phyloP scores from a whole-genome alignment of 2,888 invertebrate genomes.

The Melieria picta region DNA sequence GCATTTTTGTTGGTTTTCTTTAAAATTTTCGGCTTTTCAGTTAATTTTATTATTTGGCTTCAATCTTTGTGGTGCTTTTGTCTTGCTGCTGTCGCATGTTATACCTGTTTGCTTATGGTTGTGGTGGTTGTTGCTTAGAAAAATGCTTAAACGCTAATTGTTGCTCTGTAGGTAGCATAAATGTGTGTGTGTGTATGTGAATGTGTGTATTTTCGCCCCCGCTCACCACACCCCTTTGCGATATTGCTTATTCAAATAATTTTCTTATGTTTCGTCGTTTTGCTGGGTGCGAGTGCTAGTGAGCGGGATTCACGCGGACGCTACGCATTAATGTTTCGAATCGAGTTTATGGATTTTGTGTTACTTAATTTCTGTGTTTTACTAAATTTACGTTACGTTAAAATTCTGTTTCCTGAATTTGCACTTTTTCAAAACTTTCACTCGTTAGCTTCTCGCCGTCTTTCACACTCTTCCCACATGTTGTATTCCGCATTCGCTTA shows the following conservation, averaged over 20 bases:
- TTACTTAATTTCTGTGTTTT: too few species aligned
- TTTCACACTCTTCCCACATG: not conserved
- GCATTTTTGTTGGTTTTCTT: not conserved
- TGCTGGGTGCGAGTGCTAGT: too few species aligned
- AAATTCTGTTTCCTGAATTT: constrained; percentile 29
- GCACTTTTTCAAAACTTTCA: constrained; percentile 1
- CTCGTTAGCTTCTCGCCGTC: not conserved
- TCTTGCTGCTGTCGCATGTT: not conserved
- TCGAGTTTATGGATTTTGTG: too few species aligned
- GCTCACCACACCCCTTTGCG: constrained; percentile 23
- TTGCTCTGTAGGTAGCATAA: not conserved
- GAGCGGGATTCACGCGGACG: too few species aligned
- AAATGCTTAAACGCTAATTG: constrained; percentile 25
- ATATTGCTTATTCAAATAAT: constrained; percentile 26
- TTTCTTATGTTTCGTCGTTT: not conserved
- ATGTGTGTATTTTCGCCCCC: constrained; percentile 9
- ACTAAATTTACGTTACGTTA: not conserved
- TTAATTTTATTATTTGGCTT: constrained; percentile 26
- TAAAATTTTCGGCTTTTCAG: not conserved
- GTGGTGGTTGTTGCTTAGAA: constrained; percentile 19
- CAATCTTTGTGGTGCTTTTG: constrained; percentile 12
- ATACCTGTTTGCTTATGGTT: constrained; percentile 4
- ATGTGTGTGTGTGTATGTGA: constrained; percentile 9
- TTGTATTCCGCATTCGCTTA: not conserved
- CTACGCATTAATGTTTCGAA: too few species aligned